A percentile compares a stretch with the other conserved stretches of the same genome.
phyloP scores from a whole-genome alignment of 1,140 invertebrate genomes.

The Polypedilum vanderplanki region DNA sequence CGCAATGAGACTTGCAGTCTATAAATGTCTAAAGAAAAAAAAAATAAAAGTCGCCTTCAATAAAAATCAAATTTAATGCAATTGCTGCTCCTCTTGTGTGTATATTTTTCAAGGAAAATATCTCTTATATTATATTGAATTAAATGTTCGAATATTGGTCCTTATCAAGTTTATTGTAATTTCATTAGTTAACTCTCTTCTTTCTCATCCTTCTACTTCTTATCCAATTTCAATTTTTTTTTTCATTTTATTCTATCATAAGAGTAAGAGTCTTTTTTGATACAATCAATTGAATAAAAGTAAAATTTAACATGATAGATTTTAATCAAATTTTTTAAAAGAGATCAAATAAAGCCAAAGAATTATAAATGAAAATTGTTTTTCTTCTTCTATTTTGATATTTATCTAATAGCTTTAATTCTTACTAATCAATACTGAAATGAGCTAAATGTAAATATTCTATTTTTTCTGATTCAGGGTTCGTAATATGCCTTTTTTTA shows the following conservation, averaged over 20 bases:
- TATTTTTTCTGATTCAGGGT: too few relatives aligned
- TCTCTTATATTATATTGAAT: not conserved
- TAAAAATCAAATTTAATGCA: slow-evolving; percentile 29
- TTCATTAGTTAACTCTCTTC: not conserved
- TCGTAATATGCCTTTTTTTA: too few relatives aligned
- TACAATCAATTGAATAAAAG: too few relatives aligned
- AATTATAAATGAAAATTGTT: too few relatives aligned
- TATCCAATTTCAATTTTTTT: not conserved
- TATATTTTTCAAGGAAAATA: not conserved
- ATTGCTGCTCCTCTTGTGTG: slow-evolving; percentile 9
- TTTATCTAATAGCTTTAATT: too few relatives aligned
- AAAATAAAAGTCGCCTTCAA: slow-evolving; percentile 21
- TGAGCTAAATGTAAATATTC: too few relatives aligned
- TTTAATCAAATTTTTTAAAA: too few relatives aligned
- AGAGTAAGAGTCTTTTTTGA: too few relatives aligned
- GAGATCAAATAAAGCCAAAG: too few relatives aligned
- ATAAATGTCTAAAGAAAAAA: not conserved
- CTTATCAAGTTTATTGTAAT: slow-evolving; percentile 14
- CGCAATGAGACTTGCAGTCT: not conserved
- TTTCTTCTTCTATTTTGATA: too few relatives aligned
- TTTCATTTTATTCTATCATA: not conserved
- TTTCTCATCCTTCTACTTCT: not conserved
- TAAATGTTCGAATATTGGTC: slow-evolving; percentile 19
- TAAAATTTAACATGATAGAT: too few relatives aligned
- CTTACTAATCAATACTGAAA: too few relatives aligned